phyloP scores from a whole-genome alignment of 2,888 invertebrate genomes.

The Nowickia ferox region DNA sequence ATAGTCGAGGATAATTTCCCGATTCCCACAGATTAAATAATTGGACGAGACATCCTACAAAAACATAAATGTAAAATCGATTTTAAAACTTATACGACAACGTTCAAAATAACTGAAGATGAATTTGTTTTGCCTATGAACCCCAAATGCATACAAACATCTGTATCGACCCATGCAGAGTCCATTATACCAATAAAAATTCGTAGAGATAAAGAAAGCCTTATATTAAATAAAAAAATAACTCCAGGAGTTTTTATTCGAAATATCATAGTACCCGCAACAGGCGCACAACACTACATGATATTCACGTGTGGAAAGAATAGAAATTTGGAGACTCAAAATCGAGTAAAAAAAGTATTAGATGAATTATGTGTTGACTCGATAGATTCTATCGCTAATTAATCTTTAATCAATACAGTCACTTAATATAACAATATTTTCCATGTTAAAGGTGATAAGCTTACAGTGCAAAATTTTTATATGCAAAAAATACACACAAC shows the following conservation, averaged over 20 bases:
- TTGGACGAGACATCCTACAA: neutral
- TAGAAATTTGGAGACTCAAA: neutral
- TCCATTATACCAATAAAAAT: conserved; percentile 1
- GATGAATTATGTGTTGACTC: neutral
- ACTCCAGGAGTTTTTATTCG: neutral
- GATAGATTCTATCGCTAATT: too few species aligned
- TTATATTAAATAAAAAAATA: neutral
- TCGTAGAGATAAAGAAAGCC: neutral
- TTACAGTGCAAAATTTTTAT: neutral
- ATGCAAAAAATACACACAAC: neutral
- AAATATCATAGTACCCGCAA: neutral
- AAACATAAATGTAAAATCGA: neutral
- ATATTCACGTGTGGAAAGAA: neutral
- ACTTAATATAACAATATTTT: too few species aligned
- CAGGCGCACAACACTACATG: neutral
- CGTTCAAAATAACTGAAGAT: neutral
- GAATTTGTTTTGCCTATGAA: neutral
- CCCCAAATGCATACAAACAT: neutral
- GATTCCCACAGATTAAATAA: conserved; percentile 5
- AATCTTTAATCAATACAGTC: too few species aligned
- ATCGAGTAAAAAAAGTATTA: neutral
- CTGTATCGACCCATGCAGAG: too few species aligned
- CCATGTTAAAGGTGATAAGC: too few species aligned
- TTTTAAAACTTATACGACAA: conserved; percentile 11
- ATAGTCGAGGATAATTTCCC: neutral